Evolutionary conservation across 2,888 invertebrate genomes (phyloP).

Genomic region (Leptodirus hochenwartii): DNA sequence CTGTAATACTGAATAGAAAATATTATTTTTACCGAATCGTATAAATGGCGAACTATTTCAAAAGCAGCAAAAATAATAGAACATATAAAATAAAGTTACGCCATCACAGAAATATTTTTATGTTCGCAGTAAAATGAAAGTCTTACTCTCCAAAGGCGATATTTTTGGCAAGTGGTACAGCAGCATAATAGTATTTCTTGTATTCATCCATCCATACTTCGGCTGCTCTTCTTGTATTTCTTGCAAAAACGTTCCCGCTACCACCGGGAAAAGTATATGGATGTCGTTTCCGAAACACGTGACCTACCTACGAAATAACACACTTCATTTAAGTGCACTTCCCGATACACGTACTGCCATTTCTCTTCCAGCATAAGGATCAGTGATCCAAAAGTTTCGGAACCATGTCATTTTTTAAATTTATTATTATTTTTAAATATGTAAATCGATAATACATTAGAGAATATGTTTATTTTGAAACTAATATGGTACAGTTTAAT

Average conservation of each 20-base stretch:
- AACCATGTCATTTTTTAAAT: no score
- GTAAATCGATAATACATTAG: no score
- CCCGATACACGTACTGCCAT: not conserved
- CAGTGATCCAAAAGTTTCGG: no score
- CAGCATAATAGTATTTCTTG: conserved; percentile 86
- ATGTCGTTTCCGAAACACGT: conserved; percentile 89
- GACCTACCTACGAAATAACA: conserved; percentile 40
- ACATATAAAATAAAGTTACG: not conserved
- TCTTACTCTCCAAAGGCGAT: conserved; percentile 81
- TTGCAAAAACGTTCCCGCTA: conserved; percentile 89
- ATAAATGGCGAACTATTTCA: conserved; percentile 2
- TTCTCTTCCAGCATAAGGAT: no score
- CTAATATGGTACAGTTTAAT: no score
- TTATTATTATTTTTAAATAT: no score
- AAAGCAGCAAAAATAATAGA: conserved; percentile 2
- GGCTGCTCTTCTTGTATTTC: conserved; percentile 90
- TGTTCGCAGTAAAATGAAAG: conserved; percentile 6
- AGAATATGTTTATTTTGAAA: no score
- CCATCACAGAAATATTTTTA: no score
- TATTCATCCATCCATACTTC: conserved; percentile 99
- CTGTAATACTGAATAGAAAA: conserved; percentile 49
- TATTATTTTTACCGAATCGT: not conserved
- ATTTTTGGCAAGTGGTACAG: conserved; percentile 78
- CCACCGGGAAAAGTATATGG: conserved; percentile 98
- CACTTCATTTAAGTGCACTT: no score